Conservation (phyloP, 2,797 vertebrate species). For the Siniperca scherzeri region DNA sequence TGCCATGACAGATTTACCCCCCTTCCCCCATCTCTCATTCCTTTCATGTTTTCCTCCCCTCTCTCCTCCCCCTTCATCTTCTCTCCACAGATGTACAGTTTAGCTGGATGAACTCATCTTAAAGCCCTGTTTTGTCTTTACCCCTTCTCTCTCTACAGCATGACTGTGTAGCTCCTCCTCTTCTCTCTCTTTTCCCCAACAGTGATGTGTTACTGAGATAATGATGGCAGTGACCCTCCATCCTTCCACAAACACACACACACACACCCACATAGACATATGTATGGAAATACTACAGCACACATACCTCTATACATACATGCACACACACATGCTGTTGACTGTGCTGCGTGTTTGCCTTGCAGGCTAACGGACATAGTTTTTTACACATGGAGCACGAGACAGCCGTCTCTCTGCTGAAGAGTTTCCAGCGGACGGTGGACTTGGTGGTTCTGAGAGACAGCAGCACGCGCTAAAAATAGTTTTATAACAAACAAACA, state of each 20-base stretch:
- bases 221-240: slow-evolving; percentile 84
- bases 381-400: slow-evolving; percentile 99
- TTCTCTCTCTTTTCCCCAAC: slow-evolving; percentile 84
- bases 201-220: slow-evolving; percentile 87
- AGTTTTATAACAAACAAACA: slow-evolving; percentile 74
- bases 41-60: slow-evolving; percentile 40
- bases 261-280: slow-evolving; percentile 33
- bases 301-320: slow-evolving; percentile 67
- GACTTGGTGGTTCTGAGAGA: slow-evolving; percentile 99
- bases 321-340: slow-evolving; percentile 79
- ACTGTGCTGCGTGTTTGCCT: slow-evolving; percentile 85
- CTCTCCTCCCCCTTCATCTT: slow-evolving; percentile 65
- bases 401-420: slow-evolving; percentile 98
- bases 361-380: slow-evolving; percentile 99
- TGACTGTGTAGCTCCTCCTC: slow-evolving; percentile 86
- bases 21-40: slow-evolving; percentile 14
- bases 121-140: slow-evolving; percentile 84
- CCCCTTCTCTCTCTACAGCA: slow-evolving; percentile 86
- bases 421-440: slow-evolving; percentile 99
- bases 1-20: slow-evolving; percentile 7
- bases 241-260: slow-evolving; percentile 61
- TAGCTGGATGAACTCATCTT: slow-evolving; percentile 83
- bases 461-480: slow-evolving; percentile 90
- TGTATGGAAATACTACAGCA: slow-evolving; percentile 60
- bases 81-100: slow-evolving; percentile 85